Base-by-base conservation (phyloP, 2,113 vertebrate genomes). In the Dipodomys merriami region DNA sequence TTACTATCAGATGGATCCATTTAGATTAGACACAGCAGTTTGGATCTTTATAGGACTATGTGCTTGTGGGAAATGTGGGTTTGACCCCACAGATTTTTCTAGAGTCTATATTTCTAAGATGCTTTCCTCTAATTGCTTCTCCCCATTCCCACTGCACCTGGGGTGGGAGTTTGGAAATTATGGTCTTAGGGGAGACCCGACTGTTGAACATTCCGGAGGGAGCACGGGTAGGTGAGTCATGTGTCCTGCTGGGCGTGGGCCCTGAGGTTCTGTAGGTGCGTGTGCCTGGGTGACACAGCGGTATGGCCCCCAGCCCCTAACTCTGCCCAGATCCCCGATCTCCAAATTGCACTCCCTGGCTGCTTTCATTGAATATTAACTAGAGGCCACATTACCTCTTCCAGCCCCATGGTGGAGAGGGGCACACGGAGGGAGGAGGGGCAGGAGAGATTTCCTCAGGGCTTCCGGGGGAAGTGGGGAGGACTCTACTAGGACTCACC, bases 41-140 rank as follows among this genome's bases (percentile, higher is more conserved):
- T 93, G 68, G 39, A 91, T 90, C 83, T 86, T 73, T 53, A 69
- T 16, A n/a, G 19, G 60, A 81, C 78, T 94, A 76, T 44, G 46
- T 65, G 73, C 49, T 93, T 9, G 29, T 30, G 68, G 68, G 76
- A 88, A 77, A 94, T 0, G 2, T 23, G n/a, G 27, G 25, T 20
- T 74, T 49, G n/a, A 62, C 44, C 15, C 29, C 15, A 33, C 22
- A 35, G 7, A 46, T 30, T 12, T 91, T 91, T 77, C 82, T 46
- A 65, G 90, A 67, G 16, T 67, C 16, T 72, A 5, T 80, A 27
- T 62, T 67, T 71, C 82, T 76, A 69, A 95, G n/a, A 83, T 27
- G 25, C 23, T 94, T 94, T 57, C 60, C 44, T 83, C 23, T 46
- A 57, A 72, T 27, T 68, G 79, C 30, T 20, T 81, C 78, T 65